Conservation (phyloP, 2,888 invertebrate species). For the Eupithecia vulgata region DNA sequence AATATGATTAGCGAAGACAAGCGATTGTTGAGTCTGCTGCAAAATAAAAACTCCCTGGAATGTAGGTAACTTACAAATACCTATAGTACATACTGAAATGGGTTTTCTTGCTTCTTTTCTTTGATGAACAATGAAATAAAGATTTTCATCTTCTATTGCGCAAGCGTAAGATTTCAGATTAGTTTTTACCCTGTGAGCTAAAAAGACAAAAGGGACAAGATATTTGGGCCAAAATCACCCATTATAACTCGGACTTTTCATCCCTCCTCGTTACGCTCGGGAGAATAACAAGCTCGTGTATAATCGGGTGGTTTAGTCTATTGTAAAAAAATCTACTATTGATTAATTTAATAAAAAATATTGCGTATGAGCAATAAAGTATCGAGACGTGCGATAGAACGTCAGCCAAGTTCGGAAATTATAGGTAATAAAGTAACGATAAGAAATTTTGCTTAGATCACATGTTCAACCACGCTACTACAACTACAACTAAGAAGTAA, state of each 20-base stretch:
- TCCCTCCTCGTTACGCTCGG: too few relatives aligned
- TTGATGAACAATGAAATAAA: not conserved
- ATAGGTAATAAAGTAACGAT: not conserved
- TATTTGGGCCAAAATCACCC: too few relatives aligned
- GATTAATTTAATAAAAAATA: not conserved
- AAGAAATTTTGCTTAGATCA: not conserved
- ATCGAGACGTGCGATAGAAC: not conserved
- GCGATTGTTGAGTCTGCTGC: not conserved
- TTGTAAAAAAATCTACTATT: not conserved
- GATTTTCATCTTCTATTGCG: too few relatives aligned
- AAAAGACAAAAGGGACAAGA: too few relatives aligned
- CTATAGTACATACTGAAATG: not conserved
- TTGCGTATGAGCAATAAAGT: not conserved
- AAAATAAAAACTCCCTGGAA: not conserved
- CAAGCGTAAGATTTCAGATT: too few relatives aligned
- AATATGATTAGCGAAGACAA: not conserved
- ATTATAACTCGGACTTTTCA: too few relatives aligned
- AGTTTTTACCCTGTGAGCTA: too few relatives aligned
- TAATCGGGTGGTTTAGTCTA: too few relatives aligned
- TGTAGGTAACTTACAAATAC: not conserved
- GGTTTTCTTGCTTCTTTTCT: not conserved
- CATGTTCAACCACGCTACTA: constrained; percentile 9
- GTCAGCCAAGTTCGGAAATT: not conserved
- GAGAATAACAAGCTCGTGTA: too few relatives aligned
- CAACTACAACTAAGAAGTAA: not conserved